Evolutionary conservation across 2,888 invertebrate genomes (phyloP).

Genomic region (Polydrusus pterygomalis): DNA sequence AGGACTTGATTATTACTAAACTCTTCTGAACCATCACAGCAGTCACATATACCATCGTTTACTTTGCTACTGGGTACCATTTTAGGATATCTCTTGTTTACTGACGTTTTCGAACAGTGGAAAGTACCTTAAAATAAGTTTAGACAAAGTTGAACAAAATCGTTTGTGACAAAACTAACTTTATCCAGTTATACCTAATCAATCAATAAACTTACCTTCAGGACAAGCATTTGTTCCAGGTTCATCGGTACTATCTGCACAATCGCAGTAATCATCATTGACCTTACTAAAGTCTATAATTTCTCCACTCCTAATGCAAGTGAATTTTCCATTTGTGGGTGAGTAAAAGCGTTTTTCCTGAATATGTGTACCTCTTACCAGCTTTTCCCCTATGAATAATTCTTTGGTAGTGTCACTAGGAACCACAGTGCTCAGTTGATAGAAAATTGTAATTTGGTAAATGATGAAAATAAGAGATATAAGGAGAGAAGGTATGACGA

Average conservation of each 20-base stretch:
- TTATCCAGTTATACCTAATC: no score
- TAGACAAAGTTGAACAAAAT: no score
- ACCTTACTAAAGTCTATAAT: constrained; percentile 75
- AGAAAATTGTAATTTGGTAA: constrained; percentile 41
- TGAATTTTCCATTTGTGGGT: constrained; percentile 49
- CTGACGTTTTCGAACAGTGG: constrained; percentile 82
- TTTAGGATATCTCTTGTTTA: constrained; percentile 66
- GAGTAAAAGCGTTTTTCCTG: constrained; percentile 43
- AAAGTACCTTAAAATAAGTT: constrained; percentile 73
- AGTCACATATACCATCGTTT: constrained; percentile 96
- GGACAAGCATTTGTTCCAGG: constrained; percentile 93
- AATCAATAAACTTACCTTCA: constrained; percentile 74
- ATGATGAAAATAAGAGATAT: constrained; percentile 35
- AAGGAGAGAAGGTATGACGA: constrained; percentile 37
- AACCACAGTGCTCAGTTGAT: constrained; percentile 14
- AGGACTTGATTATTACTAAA: constrained; percentile 71
- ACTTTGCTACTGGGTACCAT: constrained; percentile 86
- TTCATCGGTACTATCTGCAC: constrained; percentile 91
- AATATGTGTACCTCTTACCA: constrained; percentile 41
- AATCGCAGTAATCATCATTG: constrained; percentile 97
- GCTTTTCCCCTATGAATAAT: not conserved
- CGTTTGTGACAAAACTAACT: no score
- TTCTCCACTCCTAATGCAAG: constrained; percentile 53
- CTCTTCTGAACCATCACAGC: constrained; percentile 95
- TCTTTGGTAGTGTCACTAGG: constrained; percentile 13